Percentiles rank a stretch among this genome's conserved stretches.
Evolutionary conservation across 2,797 vertebrate species (phyloP).

Genomic region (Chloroceryle amazona): DNA sequence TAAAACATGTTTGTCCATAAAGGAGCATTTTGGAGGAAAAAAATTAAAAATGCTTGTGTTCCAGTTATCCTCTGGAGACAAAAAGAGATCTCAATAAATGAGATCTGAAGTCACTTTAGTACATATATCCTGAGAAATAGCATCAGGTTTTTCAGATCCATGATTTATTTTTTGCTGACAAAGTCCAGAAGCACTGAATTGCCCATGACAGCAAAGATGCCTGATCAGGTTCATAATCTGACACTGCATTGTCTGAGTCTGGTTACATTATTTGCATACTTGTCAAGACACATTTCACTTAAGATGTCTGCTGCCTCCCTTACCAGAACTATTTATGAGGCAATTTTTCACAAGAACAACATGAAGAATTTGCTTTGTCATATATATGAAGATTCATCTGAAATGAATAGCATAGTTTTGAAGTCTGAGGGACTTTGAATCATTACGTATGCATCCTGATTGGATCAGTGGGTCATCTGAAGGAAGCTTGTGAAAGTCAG

Average conservation of each 20-base stretch:
- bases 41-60: not conserved
- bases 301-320: not conserved
- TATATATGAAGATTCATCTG: not conserved
- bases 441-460: not conserved
- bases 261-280: not conserved
- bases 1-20: conserved; percentile 74
- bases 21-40: conserved; percentile 63
- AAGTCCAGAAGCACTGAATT: not conserved
- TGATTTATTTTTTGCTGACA: not conserved
- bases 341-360: not conserved
- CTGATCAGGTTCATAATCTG: not conserved
- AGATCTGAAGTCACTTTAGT: conserved; percentile 36
- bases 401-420: not conserved
- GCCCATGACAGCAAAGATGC: not conserved
- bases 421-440: not conserved
- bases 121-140: not conserved
- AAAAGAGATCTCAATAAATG: conserved; percentile 31
- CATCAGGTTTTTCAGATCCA: not conserved
- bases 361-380: not conserved
- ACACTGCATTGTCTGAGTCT: not conserved
- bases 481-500: not conserved
- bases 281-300: not conserved
- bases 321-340: not conserved
- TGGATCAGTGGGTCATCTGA: not conserved
- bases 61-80: conserved; percentile 37